These are phyloP conservation scores for Phrynosoma blainvillii DNA, from an alignment of 2,113 vertebrate species.

Conservation along the genomic window DNA sequence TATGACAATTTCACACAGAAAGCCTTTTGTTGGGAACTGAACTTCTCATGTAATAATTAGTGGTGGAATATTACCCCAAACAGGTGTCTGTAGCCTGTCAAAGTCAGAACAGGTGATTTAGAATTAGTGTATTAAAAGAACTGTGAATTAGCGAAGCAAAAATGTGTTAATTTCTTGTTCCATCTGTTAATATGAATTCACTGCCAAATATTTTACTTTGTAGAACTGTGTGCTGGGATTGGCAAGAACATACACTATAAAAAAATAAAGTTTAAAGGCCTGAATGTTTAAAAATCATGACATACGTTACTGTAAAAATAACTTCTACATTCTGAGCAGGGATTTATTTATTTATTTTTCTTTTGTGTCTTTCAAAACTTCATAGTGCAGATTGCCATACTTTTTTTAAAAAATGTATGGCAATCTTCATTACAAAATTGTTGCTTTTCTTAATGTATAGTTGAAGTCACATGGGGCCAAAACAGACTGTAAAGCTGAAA, in stretches of 20 bases:
- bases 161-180: slow-evolving; percentile 99
- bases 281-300: slow-evolving; percentile 88
- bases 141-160: slow-evolving; percentile 95
- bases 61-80: slow-evolving; percentile 94
- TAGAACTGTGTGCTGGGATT: slow-evolving; percentile 88
- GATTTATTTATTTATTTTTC: slow-evolving; percentile 75
- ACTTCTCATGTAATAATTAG: slow-evolving; percentile 99
- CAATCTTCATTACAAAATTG: too few species aligned
- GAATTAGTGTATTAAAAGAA: slow-evolving; percentile 94
- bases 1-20: slow-evolving; percentile 90
- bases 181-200: slow-evolving; percentile 99
- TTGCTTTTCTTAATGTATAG: too few species aligned
- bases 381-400: slow-evolving; percentile 67
- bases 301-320: slow-evolving; percentile 88
- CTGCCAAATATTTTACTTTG: slow-evolving; percentile 97
- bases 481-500: slow-evolving; percentile 30
- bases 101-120: slow-evolving; percentile 94
- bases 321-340: slow-evolving; percentile 82
- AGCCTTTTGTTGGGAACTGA: slow-evolving; percentile 86
- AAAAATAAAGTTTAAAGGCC: slow-evolving; percentile 84
- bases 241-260: slow-evolving; percentile 87
- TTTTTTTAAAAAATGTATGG: slow-evolving; percentile 35
- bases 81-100: slow-evolving; percentile 98
- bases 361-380: slow-evolving; percentile 83
- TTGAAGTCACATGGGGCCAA: slow-evolving; percentile 45